Evolutionary conservation across 2,113 vertebrate species (phyloP), one percentile per base, ranked within the genome.

Genomic region (Cromileptes altivelis): DNA sequence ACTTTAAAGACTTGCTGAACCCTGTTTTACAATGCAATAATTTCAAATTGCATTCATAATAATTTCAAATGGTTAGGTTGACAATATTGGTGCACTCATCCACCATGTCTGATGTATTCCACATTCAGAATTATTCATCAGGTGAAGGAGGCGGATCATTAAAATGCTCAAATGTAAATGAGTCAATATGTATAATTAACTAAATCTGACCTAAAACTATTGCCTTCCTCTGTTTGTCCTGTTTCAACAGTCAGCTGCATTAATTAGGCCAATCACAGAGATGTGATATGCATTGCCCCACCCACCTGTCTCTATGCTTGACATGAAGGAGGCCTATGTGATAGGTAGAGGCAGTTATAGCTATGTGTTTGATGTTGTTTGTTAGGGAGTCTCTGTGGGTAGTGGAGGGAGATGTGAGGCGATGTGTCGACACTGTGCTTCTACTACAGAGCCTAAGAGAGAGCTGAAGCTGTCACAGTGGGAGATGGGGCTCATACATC

Each of bases 281-380:
- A 17, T 18, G 33, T 1, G 0, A 23, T 52, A 19, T 52, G 40
- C 63, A 33, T 25, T 0, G 3, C 37, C 10, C 30, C 33, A 17
- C 12, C 45, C 30, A 53, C 67, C 57, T 56, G 50, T 17, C 50
- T 64, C 57, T 13, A 37, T 57, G 19, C 19, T 69, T 55, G 19
- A 61, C 75, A 72, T 53, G 13, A 45, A 53, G 25, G 21, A 62
- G 13, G 56, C 15, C 13, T 79, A 27, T 6, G 4, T 63, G 62
- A 78, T 37, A 50, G 75, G 45, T 10, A 37, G 62, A 78, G 55
- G 69, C 70, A 55, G 19, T 15, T 49, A 17, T 77, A 3, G 64
- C 47, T 49, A 49, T 62, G 70, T 33, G 50, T 85, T 61, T 69
- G 70, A 75, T 70, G 82, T 40, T 74, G 70, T 70, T 80, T 75